Evolutionary conservation across 1,140 invertebrate species (phyloP), one percentile per base, ranked within the genome.

Genomic region (Nomia melanderi): DNA sequence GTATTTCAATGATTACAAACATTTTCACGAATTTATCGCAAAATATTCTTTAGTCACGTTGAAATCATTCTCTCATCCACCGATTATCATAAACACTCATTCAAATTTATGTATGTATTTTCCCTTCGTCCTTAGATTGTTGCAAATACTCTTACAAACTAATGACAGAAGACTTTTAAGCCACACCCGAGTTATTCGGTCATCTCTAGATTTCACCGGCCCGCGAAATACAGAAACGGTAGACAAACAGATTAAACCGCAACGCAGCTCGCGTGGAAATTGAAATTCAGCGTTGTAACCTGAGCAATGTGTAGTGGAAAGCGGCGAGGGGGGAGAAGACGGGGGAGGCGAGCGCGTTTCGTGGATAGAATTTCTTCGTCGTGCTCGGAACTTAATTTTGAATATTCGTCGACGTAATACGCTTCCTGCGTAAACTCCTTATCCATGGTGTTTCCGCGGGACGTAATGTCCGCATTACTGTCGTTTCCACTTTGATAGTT

Each of bases 261-360:
- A 25, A 59, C 69, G 36, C 33, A 59, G 54, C 20, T 39, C 29
- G 65, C 23, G 36, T 23, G 73, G 57, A 76, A 76, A 76, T 69
- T 76, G 73, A 69, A 76, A 76, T 76, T 60, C 73, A 69, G 20
- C 50, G 53, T 39, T 59, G 65, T 69, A 76, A 76, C 64, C n/a
- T 12, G 20, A 47, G 64, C 73, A 20, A 14, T n/a, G n/a, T n/a
- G n/a, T n/a, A n/a, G n/a, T n/a, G n/a, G n/a, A n/a, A n/a, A n/a
- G n/a, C n/a, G n/a, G n/a, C n/a, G n/a, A n/a, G n/a, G 36, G 14
- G 33, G 3, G 33, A 36, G 33, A 8, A 8, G 33, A 5, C 3
- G 33, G 3, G 33, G 33, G 17, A 20, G 7, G 4, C 23, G 12
- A 59, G 57, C 41, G 31, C 39, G 29, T 47, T 23, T 7, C 64